Percentiles rank a stretch among this genome's conserved stretches.
Conservation (phyloP, 2,113 vertebrate species). For the Serilophus lunatus region DNA sequence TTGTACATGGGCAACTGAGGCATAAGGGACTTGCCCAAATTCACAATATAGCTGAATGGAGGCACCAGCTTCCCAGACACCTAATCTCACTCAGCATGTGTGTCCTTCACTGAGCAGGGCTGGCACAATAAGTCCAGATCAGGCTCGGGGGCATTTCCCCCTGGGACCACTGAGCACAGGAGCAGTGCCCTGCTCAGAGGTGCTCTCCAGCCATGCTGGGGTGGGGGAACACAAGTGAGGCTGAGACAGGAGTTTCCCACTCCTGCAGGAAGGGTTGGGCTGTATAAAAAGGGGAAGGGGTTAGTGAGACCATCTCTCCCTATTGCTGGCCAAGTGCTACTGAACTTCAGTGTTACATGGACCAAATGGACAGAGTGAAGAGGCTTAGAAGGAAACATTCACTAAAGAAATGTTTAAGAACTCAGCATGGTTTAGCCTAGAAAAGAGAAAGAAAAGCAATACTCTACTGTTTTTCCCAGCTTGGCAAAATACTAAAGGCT, state of each 20-base stretch:
- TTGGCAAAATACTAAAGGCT: neutral
- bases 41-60: neutral
- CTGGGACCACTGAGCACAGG: neutral
- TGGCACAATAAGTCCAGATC: rapidly evolving
- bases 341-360: neutral
- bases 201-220: neutral
- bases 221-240: neutral
- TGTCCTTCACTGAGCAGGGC: neutral
- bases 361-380: neutral
- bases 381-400: neutral
- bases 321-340: neutral
- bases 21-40: neutral
- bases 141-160: neutral
- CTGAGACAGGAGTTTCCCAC: neutral
- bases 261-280: neutral
- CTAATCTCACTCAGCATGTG: neutral
- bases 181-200: rapidly evolving
- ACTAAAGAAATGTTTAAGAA: neutral
- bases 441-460: neutral
- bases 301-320: neutral
- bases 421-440: neutral
- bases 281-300: neutral
- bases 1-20: neutral
- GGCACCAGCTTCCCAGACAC: neutral
- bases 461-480: neutral